A percentile compares a stretch with the other conserved stretches of the same genome.
phyloP scores from a whole-genome alignment of 2,797 vertebrate species.

The Scomberomorus guttatus region DNA sequence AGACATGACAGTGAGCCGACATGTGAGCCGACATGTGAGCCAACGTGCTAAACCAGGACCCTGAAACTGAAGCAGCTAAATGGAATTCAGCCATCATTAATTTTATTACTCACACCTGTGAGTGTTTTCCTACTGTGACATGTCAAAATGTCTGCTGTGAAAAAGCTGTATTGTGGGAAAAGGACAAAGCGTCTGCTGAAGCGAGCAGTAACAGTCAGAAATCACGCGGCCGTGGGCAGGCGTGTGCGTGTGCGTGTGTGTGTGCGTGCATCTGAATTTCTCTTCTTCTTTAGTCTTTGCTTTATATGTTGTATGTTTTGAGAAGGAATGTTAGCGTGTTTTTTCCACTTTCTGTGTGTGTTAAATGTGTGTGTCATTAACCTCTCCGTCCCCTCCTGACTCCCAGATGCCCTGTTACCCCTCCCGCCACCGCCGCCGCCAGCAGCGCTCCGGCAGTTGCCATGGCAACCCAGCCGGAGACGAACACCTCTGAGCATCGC shows the following conservation, averaged over 20 bases:
- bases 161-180: too few species aligned
- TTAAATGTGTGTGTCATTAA: conserved; percentile 30
- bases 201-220: not conserved
- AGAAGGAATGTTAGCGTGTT: too few species aligned
- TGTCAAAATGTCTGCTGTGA: not conserved
- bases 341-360: too few species aligned
- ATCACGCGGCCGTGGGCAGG: not conserved
- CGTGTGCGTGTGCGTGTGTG: conserved; percentile 11
- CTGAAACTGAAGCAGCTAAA: too few species aligned
- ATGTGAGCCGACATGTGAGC: too few species aligned
- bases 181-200: too few species aligned
- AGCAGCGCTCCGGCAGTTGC: conserved; percentile 90
- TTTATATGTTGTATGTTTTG: too few species aligned
- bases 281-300: not conserved
- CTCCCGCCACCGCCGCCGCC: conserved; percentile 93
- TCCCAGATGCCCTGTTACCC: conserved; percentile 93
- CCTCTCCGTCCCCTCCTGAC: conserved; percentile 38
- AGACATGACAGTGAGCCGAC: too few species aligned
- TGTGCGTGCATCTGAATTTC: too few species aligned
- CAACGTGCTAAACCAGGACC: too few species aligned
- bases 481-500: conserved; percentile 93
- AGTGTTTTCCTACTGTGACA: not conserved
- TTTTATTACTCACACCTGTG: too few species aligned
- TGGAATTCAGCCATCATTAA: too few species aligned
- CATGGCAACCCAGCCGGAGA: conserved; percentile 94